Base-by-base conservation (phyloP, 2,113 vertebrate genomes). In the Hippocampus zosterae region DNA sequence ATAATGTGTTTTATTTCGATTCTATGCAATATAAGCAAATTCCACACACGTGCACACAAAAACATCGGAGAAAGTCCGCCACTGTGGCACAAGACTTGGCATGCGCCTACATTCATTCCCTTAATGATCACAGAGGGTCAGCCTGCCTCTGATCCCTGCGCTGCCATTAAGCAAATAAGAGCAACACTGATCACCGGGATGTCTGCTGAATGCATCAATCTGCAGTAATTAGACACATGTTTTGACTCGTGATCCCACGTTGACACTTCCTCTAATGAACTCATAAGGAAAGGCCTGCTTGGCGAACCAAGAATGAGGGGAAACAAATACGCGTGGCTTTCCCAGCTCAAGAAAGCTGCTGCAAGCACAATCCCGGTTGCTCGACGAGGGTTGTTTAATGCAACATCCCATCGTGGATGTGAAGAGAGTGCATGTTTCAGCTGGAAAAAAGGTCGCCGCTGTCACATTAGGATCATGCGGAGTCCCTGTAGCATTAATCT, bases 61-160 rank as follows among this genome's bases (percentile, higher is more conserved):
- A 19, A 41, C 37, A 27, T 57, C 13, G 73, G 68, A 66, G 25
- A 65, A 69, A 77, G 78, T 81, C 71, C 50, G 68, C 69, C 79
- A 52, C 67, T 25, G 67, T 73, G 75, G 78, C 81, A 81, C 69
- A 78, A 75, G 42, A 65, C 75, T 79, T 50, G 33, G 72, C 73
- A 74, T 84, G 71, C 76, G 71, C 73, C 73, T 77, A 75, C 81
- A 88, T 88, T 85, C 74, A 86, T 87, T 85, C 69, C 77, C 82
- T 82, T 91, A 89, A 91, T 85, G 87, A 91, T 85, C 85, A 85
- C 80, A 82, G 82, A 75, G 86, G 88, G 88, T 88, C 87, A 91
- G 83, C 66, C 80, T 80, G 80, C 79, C 74, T 71, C 71, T 84
- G 78, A 88, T 91, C 88, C 83, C 87, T 81, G 80, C 87, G 84